Evolutionary conservation across 2,113 vertebrate species (phyloP).

Genomic region (Xenopus borealis): DNA sequence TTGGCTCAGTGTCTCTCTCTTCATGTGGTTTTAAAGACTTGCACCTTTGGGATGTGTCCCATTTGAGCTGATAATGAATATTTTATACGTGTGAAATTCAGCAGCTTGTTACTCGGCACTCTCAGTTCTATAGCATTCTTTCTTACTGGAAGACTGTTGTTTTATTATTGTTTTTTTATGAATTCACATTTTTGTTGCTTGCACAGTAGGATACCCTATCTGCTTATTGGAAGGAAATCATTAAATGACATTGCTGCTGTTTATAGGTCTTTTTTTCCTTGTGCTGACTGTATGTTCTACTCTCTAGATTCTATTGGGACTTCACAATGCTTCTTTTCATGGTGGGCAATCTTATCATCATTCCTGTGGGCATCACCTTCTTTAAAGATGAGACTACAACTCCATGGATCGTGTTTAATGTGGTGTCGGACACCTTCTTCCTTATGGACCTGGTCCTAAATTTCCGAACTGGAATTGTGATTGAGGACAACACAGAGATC

Average conservation of each 20-base stretch:
- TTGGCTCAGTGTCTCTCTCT: neutral
- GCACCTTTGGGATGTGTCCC: neutral
- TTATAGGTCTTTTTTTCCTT: too few relatives aligned
- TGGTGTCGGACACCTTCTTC: constrained; percentile 97
- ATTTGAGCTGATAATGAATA: constrained; percentile 1
- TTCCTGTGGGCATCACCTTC: constrained; percentile 97
- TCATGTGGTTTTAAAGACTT: neutral
- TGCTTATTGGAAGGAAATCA: too few relatives aligned
- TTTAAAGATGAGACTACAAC: constrained; percentile 97
- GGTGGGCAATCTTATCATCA: constrained; percentile 98
- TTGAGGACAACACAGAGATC: constrained; percentile 97
- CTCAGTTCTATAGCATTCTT: too few relatives aligned
- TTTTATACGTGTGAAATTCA: neutral
- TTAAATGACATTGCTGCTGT: too few relatives aligned
- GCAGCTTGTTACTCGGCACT: neutral
- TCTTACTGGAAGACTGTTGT: neutral
- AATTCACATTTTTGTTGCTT: neutral
- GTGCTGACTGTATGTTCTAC: neutral
- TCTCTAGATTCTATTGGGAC: constrained; percentile 95
- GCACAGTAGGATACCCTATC: too few relatives aligned
- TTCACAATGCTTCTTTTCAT: constrained; percentile 98
- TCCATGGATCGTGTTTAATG: constrained; percentile 97
- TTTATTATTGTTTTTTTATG: neutral
- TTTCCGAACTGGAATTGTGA: constrained; percentile 95
- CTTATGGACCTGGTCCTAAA: constrained; percentile 96